Evolutionary conservation across 2,888 invertebrate species (phyloP), one percentile per base, ranked within the genome.

Genomic region (Phortica magna): DNA sequence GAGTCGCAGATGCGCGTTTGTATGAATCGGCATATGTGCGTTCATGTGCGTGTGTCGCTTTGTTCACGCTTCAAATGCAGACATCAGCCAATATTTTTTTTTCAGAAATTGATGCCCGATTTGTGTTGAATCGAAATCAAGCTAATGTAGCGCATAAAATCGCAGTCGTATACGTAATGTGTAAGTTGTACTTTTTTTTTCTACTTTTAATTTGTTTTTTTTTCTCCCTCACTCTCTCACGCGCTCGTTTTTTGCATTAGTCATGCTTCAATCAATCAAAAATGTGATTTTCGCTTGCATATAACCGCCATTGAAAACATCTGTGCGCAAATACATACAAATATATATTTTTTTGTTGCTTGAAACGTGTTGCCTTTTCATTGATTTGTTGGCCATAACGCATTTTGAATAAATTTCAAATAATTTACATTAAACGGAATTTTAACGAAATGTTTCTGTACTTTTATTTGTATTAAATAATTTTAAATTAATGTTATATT

Each of bases 251-350:
- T 89, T 89, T 83, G 83, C 83, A 88, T 89, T 89, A 84, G 84
- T 88, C 85, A 89, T 84, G 88, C 89, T 88, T 89, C 88, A 89
- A 89, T 88, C 88, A 89, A 88, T 88, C 88, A 85, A 84, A 89
- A 86, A 85, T 86, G 82, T 85, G 85, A 87, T 88, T 88, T 87
- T 85, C 61, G 48, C 48, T 48, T 12, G 14, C 48, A 88, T 85
- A 88, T 87, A 85, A 87, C 88, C 87, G 88, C 22, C 88, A 83
- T 85, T 87, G 85, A 84, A 82, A 87, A 83, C 87, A 68, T n/a
- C n/a, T 68, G 68, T 68, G 84, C 80, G 81, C 87, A 88, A 87
- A 85, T 64, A 74, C 70, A 71, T 75, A 70, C 39, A 31, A n/a
- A n/a, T 41, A 31, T 65, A 39, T 7, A 31, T 42, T 68, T 22